Evolutionary conservation across 1,140 invertebrate species (phyloP), one percentile per base, ranked within the genome.

Genomic region (Pentalonia nigronervosa): DNA sequence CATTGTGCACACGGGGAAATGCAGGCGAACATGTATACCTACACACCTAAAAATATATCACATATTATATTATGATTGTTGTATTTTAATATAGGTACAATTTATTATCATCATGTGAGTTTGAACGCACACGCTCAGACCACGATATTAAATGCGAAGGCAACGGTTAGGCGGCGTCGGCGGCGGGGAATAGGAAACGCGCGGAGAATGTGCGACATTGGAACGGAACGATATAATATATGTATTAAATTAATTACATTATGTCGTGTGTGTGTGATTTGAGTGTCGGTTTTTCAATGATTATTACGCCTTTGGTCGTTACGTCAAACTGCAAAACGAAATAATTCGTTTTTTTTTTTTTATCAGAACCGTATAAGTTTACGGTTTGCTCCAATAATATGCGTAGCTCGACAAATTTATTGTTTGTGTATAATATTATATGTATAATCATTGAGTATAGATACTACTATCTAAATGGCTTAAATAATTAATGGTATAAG

Each of bases 121-220:
- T 56, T 36, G 9, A 34, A 41, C 11, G 34, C 21, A n/a, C n/a
- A 36, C 30, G 48, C 87, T 21, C 11, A 14, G 4, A 50, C n/a
- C 8, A 48, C 21, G 48, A 89, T 76, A 76, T 89, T 56, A 56
- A 89, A 89, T 56, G 50, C 88, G 86, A 48, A 48, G 86, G 45
- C 86, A 21, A n/a, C 25, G n/a, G 2, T 20, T 41, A 41, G 41
- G 41, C 25, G n/a, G 2, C n/a, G 30, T 34, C 48, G n/a, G 88
- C 48, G n/a, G 88, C 7, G 34, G 53, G 50, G 34, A 56, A 41
- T 41, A 89, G 88, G 88, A 89, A 89, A 41, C 88, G 87, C 20
- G 7, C 53, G 56, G 89, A 67, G 89, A 90, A 67, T 90, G 89
- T 67, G 56, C 89, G 89, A 67, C 89, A 90, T 90, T 67, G 89